Evolutionary conservation across 2,113 vertebrate species (phyloP), one percentile per base, ranked within the genome.

Genomic region (Pteruthius melanotis): DNA sequence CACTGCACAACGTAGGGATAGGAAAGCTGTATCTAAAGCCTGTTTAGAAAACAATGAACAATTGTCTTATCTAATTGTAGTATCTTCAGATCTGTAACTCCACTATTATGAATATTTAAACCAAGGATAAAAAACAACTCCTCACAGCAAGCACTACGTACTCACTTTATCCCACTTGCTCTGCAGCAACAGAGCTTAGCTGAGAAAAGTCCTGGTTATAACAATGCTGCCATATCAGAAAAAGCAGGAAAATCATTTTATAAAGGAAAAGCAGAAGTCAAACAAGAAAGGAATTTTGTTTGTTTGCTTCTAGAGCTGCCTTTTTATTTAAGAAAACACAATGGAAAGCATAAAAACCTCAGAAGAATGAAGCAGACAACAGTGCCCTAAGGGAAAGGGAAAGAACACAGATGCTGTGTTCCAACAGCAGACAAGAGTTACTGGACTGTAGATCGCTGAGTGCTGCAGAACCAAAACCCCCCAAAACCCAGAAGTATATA

Each of bases 271-370:
- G 47, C 71, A 90, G 77, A 91, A 89, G 56, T 68, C 70, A 77
- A 79, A 76, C 42, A 94, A 89, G 93, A 91, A 94, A 95, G 84
- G 94, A 96, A 95, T 97, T 95, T 78, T 90, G 57, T 95, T 95
- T 96, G 78, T 82, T 97, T 97, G 92, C 50, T 93, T 93, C 81
- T 65, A 44, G 76, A 82, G 88, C 45, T 74, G 61, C 53, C 49
- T 84, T 87, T 91, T 94, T 35, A 88, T 95, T 96, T 88, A 89
- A 94, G 56, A 95, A 91, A 88, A 94, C 93, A 97, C 95, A 96
- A 87, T 92, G 81, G 88, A 70, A 92, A 90, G 80, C 77, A 93
- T 15, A 84, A 92, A 96, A 93, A 61, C 33, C 53, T 91, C 82
- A 42, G 71, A 77, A 91, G 78, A 94, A 94, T 89, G 90, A 94